Evolutionary conservation across 2,113 vertebrate genomes (phyloP).

Genomic region (Urocolius indicus): DNA sequence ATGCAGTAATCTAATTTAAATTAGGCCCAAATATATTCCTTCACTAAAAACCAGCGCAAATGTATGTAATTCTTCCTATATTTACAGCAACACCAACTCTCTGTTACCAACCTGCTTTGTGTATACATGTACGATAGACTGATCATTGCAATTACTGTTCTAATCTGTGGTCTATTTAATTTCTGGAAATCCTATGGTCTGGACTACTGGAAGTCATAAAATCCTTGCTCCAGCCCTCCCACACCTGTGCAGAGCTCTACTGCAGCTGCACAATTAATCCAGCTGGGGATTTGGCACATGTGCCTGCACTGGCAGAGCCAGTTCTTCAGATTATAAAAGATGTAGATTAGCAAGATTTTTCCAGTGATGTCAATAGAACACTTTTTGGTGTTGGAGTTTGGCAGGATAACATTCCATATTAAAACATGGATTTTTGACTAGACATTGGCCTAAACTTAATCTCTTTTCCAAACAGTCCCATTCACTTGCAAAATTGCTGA

Average conservation of each 20-base stretch:
- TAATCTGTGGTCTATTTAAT: not conserved
- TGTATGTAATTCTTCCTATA: not conserved
- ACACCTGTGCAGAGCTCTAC: not conserved
- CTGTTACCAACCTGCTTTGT: not conserved
- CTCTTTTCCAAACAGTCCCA: conserved; percentile 24
- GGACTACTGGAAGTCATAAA: not conserved
- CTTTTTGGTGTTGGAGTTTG: not conserved
- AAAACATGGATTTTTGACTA: conserved; percentile 35
- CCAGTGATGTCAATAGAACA: conserved; percentile 59
- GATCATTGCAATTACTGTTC: not conserved
- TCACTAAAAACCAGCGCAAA: not conserved
- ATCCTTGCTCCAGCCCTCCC: not conserved
- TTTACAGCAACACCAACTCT: not conserved
- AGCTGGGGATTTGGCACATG: conserved; percentile 8
- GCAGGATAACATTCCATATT: conserved; percentile 22
- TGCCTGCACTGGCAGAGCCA: not conserved
- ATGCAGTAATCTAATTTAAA: not conserved
- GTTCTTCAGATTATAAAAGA: conserved; percentile 11
- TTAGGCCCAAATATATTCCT: not conserved
- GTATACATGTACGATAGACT: not conserved
- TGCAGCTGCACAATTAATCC: not conserved
- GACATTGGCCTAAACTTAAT: conserved; percentile 27
- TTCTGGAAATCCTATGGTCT: not conserved
- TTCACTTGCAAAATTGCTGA: not conserved
- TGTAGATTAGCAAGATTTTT: conserved; percentile 33